Conservation (phyloP, 2,888 invertebrate species). For the Microplitis deprimator region DNA sequence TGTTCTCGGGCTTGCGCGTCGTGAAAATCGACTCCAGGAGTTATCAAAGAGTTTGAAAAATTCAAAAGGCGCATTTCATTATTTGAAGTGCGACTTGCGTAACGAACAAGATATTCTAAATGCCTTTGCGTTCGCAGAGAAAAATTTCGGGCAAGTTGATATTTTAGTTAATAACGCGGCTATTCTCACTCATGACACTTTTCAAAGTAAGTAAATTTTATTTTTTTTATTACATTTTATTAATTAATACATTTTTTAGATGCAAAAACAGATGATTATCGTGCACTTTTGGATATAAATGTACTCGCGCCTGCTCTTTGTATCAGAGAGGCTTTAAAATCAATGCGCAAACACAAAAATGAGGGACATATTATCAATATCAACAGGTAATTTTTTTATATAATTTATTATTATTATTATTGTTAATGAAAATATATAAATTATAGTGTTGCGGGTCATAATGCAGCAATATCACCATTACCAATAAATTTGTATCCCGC, state of each 20-base stretch:
- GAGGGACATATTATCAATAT: constrained; percentile 59
- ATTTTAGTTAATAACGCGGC: constrained; percentile 72
- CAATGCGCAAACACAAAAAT: constrained; percentile 53
- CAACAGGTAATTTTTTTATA: constrained; percentile 54
- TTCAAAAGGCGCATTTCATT: constrained; percentile 62
- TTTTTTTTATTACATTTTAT: background rate
- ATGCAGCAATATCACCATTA: constrained; percentile 8
- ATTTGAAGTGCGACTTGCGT: constrained; percentile 53
- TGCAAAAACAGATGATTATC: constrained; percentile 52
- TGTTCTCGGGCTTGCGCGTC: constrained; percentile 74
- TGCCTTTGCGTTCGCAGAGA: constrained; percentile 52
- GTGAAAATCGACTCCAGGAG: constrained; percentile 70
- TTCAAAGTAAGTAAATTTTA: background rate
- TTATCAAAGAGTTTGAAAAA: constrained; percentile 43
- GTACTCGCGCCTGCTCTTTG: constrained; percentile 57
- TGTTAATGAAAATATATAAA: background rate
- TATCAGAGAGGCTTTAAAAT: constrained; percentile 57
- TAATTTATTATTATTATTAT: background rate
- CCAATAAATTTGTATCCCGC: constrained; percentile 54
- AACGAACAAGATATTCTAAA: constrained; percentile 53
- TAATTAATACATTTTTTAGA: constrained; percentile 46
- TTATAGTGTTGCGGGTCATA: constrained; percentile 43
- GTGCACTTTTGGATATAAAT: constrained; percentile 56
- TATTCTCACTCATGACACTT: background rate
- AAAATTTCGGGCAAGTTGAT: constrained; percentile 69